Evolutionary conservation across 1,140 invertebrate genomes (phyloP), one percentile per base, ranked within the genome.

Genomic region (Eubasilissa regina): DNA sequence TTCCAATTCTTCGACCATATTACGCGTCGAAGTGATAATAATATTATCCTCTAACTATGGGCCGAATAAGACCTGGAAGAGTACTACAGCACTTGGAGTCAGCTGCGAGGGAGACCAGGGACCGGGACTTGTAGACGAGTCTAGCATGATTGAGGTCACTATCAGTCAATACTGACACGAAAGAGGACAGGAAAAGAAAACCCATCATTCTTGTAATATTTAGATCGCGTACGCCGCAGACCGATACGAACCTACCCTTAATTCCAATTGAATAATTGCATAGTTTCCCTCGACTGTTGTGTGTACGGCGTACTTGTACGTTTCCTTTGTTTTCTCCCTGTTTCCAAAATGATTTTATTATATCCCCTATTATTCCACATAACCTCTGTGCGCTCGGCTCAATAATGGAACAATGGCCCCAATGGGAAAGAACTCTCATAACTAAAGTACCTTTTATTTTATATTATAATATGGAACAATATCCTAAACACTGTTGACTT

Each of bases 401-500:
- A 51, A 70, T 12, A 62, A 60, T 62, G 21, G 35, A 35, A 81
- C 80, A 81, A 81, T 70, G 70, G 72, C 53, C 60, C 75, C 78
- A 80, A 80, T 64, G 78, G 72, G 58, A 76, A 80, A 80, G 73
- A 53, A 72, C 78, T 62, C 78, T 80, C 64, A 55, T 58, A 60
- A 25, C 51, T 45, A 68, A 76, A 77, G 76, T 51, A 68, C 76
- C 75, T 53, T 78, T 64, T 78, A 81, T 81, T 78, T 75, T 44
- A 75, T 45, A 75, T 25, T 75, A 45, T 75, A 56, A 56, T 58
- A 75, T 35, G 12, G n/a, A 53, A 75, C 17, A 48, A 62, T 75
- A 75, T 19, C 68, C 56, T 66, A 78, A 78, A 75, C 62, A 76
- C 72, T 76, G 48, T 81, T 81, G 80, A 81, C 80, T 78, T 64